A percentile compares a stretch with the other conserved stretches of the same genome.
These are phyloP conservation scores for Dendrolimus houi DNA, from an alignment of 2,888 invertebrate genomes.

Conservation along the genomic window DNA sequence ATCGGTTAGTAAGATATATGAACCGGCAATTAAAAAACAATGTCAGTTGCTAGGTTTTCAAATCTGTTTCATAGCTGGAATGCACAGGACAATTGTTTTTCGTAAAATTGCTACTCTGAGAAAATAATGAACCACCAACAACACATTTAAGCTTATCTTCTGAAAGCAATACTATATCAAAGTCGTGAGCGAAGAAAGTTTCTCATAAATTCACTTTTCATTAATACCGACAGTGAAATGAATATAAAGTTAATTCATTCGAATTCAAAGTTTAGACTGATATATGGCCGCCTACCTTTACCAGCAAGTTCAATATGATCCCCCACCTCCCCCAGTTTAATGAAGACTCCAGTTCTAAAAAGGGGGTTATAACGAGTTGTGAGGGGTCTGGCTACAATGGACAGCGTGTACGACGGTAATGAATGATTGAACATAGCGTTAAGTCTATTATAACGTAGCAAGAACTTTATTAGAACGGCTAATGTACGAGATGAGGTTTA, in stretches of 20 bases:
- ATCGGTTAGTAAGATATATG: too few species aligned
- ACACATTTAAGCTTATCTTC: constrained; percentile 8
- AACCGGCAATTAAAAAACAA: too few species aligned
- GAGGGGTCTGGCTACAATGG: constrained; percentile 47
- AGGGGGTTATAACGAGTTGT: constrained; percentile 37
- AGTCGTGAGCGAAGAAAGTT: constrained; percentile 25
- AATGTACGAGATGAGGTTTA: constrained; percentile 37
- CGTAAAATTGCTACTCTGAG: too few species aligned
- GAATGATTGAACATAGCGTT: constrained; percentile 72
- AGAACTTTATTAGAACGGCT: constrained; percentile 71
- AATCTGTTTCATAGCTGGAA: too few species aligned
- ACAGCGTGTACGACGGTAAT: constrained; percentile 42
- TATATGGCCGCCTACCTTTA: constrained; percentile 40
- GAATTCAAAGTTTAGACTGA: constrained; percentile 57
- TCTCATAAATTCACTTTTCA: constrained; percentile 46
- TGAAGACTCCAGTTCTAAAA: constrained; percentile 29
- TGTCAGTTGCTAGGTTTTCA: too few species aligned
- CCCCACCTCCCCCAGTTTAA: constrained; percentile 22
- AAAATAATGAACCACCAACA: too few species aligned
- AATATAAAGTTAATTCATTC: constrained; percentile 57
- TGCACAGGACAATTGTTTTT: too few species aligned
- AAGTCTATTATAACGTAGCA: constrained; percentile 68
- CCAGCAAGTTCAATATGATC: constrained; percentile 28
- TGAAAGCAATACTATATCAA: constrained; percentile 10
- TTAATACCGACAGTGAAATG: constrained; percentile 50